A percentile compares a stretch with the other conserved stretches of the same genome.
These are phyloP conservation scores for Syngnathoides biaculeatus DNA, from an alignment of 2,113 vertebrate genomes.

Conservation along the genomic window DNA sequence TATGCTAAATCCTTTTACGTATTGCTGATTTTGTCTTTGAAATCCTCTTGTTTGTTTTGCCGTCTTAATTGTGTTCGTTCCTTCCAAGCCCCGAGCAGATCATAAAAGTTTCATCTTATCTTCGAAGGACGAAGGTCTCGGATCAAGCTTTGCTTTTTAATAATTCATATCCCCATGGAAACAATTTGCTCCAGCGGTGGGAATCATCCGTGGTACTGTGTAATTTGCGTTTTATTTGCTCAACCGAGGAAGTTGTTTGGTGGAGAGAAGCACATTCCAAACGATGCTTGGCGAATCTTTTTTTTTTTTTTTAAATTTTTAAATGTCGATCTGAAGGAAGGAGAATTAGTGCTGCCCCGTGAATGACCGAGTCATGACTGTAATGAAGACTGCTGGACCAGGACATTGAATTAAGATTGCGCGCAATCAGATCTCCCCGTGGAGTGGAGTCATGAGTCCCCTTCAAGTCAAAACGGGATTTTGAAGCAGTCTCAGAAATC, in stretches of 20 bases:
- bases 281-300: not conserved
- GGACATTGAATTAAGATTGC: conserved; percentile 1
- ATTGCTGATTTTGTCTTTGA: conserved; percentile 3
- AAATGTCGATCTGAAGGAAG: conserved; percentile 6
- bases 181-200: conserved; percentile 20
- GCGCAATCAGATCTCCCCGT: not conserved
- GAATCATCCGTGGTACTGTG: conserved; percentile 38
- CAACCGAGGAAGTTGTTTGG: conserved; percentile 5
- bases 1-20: conserved; percentile 6
- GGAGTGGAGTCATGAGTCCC: not conserved
- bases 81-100: conserved; percentile 32
- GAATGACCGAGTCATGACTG: not conserved
- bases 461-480: not conserved
- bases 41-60: conserved; percentile 31
- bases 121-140: conserved; percentile 11
- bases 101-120: conserved; percentile 42
- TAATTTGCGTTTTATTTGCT: conserved; percentile 33
- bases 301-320: conserved; percentile 7
- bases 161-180: conserved; percentile 47
- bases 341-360: not conserved
- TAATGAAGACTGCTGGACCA: not conserved
- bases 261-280: not conserved
- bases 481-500: not conserved
- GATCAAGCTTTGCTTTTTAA: conserved; percentile 25
- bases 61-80: conserved; percentile 38